These are phyloP conservation scores for Vandiemenella viatica DNA, from an alignment of 2,888 invertebrate genomes.

Conservation along the genomic window DNA sequence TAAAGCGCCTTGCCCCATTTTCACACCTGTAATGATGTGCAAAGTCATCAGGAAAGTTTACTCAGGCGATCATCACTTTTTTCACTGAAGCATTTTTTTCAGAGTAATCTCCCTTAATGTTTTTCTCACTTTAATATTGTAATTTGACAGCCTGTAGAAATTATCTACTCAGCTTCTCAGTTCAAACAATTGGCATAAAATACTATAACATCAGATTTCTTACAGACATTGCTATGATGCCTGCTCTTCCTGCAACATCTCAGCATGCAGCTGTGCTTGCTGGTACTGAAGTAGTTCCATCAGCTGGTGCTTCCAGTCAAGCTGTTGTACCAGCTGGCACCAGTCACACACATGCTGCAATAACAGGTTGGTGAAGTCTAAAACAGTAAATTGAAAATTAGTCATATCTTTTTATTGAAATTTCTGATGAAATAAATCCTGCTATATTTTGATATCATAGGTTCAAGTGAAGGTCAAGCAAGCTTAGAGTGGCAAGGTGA, in stretches of 20 bases:
- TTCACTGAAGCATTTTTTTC: too few species aligned
- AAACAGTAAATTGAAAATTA: not conserved
- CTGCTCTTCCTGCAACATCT: slow-evolving; percentile 26
- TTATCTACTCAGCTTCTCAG: too few species aligned
- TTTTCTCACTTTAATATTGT: too few species aligned
- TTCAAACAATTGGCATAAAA: too few species aligned
- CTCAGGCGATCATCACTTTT: too few species aligned
- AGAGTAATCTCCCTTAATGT: too few species aligned
- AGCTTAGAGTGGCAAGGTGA: not conserved
- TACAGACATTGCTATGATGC: slow-evolving; percentile 1
- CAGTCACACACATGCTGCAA: not conserved
- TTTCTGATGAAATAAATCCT: not conserved
- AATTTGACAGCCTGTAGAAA: too few species aligned
- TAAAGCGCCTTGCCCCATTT: too few species aligned
- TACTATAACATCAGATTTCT: too few species aligned
- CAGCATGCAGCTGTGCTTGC: slow-evolving; percentile 28
- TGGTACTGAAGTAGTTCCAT: slow-evolving; percentile 20
- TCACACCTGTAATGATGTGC: too few species aligned
- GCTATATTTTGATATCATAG: not conserved
- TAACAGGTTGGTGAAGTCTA: not conserved
- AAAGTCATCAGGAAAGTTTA: too few species aligned
- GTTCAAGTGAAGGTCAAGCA: not conserved
- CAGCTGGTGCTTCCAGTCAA: slow-evolving; percentile 2
- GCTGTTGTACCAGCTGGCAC: slow-evolving; percentile 8
- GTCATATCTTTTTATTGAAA: not conserved